Base-by-base conservation (phyloP, 1,140 invertebrate genomes). In the Hyles euphorbiae region DNA sequence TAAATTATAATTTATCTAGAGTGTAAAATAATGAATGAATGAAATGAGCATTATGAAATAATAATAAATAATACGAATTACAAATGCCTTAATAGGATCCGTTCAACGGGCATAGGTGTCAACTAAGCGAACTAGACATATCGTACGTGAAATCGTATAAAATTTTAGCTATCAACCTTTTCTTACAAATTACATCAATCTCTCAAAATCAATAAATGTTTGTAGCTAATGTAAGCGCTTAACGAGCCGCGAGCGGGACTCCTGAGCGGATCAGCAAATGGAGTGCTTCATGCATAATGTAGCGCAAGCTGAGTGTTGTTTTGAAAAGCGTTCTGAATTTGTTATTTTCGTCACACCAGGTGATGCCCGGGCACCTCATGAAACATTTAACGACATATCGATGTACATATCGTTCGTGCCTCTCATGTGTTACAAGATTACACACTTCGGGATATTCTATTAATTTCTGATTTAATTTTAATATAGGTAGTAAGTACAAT, bases 281-380 rank as follows among this genome's bases (percentile, higher is more conserved):
- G 83, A 88, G 85, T 87, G 83, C 79, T 83, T 87, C 85, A 88
- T 88, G 82, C 85, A 88, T 88, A 87, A 88, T 88, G 85, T 88
- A 88, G 76, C 75, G 69, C 72, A 67, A 67, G 64, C 79, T 83
- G 81, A 87, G 81, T 85, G 85, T 86, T 88, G 85, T 88, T 88
- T 85, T 83, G 81, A 85, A 85, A 86, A 85, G 81, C 82, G 76
- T 85, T 84, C 82, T 80, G 80, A 87, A 87, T 87, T 81, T 74
- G 81, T 84, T 87, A 84, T 83, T 84, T 81, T 81, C 84, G 80
- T 84, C 78, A 83, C 72, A 72, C 82, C 82, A 84, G 80, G 82
- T 85, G 76, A 80, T 79, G 78, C 77, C 70, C 76, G 69, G 68
- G 71, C 69, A 70, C 68, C 79, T 82, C 76, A 83, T 82, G 79